Evolutionary conservation across 1,140 invertebrate species (phyloP), one percentile per base, ranked within the genome.

Genomic region (Bilobella aurantiaca): DNA sequence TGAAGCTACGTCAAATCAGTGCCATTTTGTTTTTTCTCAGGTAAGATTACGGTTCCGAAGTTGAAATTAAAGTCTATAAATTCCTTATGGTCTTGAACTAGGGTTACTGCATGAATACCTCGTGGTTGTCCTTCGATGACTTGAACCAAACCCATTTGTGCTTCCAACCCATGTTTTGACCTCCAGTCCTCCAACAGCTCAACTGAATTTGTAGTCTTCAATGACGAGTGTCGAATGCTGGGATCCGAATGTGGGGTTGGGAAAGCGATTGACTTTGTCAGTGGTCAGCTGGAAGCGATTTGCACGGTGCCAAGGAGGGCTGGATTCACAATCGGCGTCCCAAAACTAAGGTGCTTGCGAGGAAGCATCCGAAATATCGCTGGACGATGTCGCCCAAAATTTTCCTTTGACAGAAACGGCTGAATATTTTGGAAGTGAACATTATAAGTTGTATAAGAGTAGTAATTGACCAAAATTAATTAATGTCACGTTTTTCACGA

Each of bases 101-200:
- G 62, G 62, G 62, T 5, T 63, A 42, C 31, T 63, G 62, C 34
- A 37, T 23, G 53, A 63, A 42, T 63, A 46, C 37, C 18, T 63
- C 14, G 27, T 27, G 37, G 3, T 49, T 42, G 25, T n/a, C n/a
- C n/a, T n/a, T 8, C 31, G 58, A 59, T 8, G 58, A 29, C 25
- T 8, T 57, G n/a, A 5, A n/a, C n/a, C n/a, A n/a, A 59, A 5
- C 58, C 58, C 8, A 18, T 18, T 23, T 59, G 58, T 34, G 25
- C 3, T 8, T 3, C 14, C 12, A 59, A 59, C 23, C 58, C 58
- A 34, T 59, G 58, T 34, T 29, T n/a, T n/a, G n/a, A 59, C 14
- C 8, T 25, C 28, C 28, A 34, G 28, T 18, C 5, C 8, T 25
- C 3, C 3, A 59, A 29, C 31, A 29, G 31, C 5, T 8, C 28